Base-by-base conservation (phyloP, 2,113 vertebrate genomes). In the Gopherus flavomarginatus region DNA sequence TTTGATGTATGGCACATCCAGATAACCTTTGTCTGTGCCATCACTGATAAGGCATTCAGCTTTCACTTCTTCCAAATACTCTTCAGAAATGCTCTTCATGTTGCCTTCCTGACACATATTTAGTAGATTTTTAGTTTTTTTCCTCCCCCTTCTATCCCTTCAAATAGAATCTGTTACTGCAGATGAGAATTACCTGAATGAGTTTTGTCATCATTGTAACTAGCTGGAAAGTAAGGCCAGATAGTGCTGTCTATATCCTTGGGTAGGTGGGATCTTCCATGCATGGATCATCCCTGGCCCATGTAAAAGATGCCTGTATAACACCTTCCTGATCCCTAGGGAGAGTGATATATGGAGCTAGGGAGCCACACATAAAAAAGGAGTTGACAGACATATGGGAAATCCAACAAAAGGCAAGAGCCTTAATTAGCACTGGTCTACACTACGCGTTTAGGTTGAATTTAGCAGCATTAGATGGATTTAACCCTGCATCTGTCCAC, bases 21-120 rank as follows among this genome's bases (percentile, higher is more conserved):
- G 42, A 97, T 95, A 97, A 96, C 96, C 95, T 97, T 96, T 95
- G 92, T 75, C 95, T 94, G 69, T 92, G 81, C 92, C 96, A 94
- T 84, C 88, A 94, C 89, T 94, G 95, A 88, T 90, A 97, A 95
- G n/a, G 52, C 93, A 95, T 94, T 96, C 92, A 90, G 52, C 72
- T 86, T 89, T 96, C 90, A 31, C 81, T 96, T 91, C 38, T n/a
- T 93, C 44, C 94, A 94, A 97, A 93, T 81, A 85, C 83, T 65
- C 92, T 93, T 97, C 96, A 97, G 92, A 97, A 93, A 91, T 90
- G 81, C 94, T 94, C 83, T 96, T 97, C 89, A 94, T 85, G 80
- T 89, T 19, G 83, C 94, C 92, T 93, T 94, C 57, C 90, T 95
- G 94, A 90, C 96, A 96, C 81, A 86, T 72, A 94, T 95, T 92